Base-by-base conservation (phyloP, 2,113 vertebrate genomes). In the Clarias batrachus region DNA sequence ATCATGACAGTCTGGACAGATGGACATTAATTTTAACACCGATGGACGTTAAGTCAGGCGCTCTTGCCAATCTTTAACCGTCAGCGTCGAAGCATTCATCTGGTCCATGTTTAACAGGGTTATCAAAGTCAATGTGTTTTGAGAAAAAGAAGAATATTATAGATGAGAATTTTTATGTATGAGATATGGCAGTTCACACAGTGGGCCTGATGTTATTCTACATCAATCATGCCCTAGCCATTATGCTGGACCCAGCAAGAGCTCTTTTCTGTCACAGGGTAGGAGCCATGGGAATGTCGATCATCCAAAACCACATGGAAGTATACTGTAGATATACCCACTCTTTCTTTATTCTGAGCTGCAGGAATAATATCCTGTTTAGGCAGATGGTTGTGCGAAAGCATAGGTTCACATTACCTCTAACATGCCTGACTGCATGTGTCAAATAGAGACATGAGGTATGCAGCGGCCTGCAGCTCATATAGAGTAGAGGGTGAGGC, bases 211-310 rank as follows among this genome's bases (percentile, higher is more conserved):
- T 80, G 79, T 87, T 89, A 84, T 63, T 74, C 41, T 27, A 57
- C 80, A 87, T 88, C 87, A 87, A 83, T 89, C 86, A 83, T 83
- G 41, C 78, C 8, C 12, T 21, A 89, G 83, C 62, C 74, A 85
- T 84, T 59, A 27, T 83, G 52, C 74, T 74, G 84, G 78, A 80
- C 57, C 19, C 73, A 79, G 57, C 80, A 63, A 54, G 77, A 81
- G 84, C 65, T 73, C 52, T 78, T 41, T 41, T 70, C 21, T 78
- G 63, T 89, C 65, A 57, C 70, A 80, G 66, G 11, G 37, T 68
- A 73, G 10, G 19, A 83, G 78, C 41, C 63, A 27, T 83, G 33
- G 63, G 86, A 77, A 68, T 54, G 59, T 74, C 82, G 63, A 87
- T 82, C 71, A 73, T 82, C 56, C n/a, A 30, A 87, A 77, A 85